Percentiles rank a stretch among this genome's conserved stretches.
Evolutionary conservation across 2,797 vertebrate genomes (phyloP).

Genomic region (Adelosebastes latens): DNA sequence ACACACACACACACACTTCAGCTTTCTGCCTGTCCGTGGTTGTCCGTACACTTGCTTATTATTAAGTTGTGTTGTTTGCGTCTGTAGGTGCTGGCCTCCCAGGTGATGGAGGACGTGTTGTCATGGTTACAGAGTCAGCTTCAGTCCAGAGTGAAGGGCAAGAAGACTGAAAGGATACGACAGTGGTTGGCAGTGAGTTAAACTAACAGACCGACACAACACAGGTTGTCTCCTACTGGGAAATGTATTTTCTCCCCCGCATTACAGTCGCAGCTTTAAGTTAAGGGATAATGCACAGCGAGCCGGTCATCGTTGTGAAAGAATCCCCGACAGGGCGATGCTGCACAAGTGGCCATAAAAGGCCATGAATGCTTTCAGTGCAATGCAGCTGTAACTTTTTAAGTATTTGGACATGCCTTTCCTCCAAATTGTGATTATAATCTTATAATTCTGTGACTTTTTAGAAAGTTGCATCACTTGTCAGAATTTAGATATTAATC

Average conservation of each 20-base stretch:
- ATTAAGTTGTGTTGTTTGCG: not conserved
- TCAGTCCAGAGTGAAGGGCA: constrained; percentile 89
- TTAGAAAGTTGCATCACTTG: not conserved
- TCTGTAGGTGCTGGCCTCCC: constrained; percentile 87
- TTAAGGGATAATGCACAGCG: no score
- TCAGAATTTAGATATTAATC: not conserved
- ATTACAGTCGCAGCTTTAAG: no score
- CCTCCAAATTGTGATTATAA: not conserved
- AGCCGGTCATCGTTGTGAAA: no score
- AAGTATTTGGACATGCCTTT: not conserved
- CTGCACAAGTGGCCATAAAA: not conserved
- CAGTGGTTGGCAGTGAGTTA: constrained; percentile 88
- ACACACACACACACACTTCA: not conserved
- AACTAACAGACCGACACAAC: not conserved
- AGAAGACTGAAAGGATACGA: constrained; percentile 88
- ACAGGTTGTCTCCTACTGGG: no score
- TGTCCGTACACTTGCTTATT: not conserved
- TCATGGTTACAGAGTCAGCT: constrained; percentile 90
- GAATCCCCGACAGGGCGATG: no score
- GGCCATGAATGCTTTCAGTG: not conserved
- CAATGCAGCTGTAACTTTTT: not conserved
- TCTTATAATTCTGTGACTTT: not conserved
- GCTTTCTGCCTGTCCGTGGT: not conserved
- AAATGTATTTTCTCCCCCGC: no score
- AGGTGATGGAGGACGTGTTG: constrained; percentile 92